Evolutionary conservation across 2,113 vertebrate genomes (phyloP).

Genomic region (Seriola dumerili): DNA sequence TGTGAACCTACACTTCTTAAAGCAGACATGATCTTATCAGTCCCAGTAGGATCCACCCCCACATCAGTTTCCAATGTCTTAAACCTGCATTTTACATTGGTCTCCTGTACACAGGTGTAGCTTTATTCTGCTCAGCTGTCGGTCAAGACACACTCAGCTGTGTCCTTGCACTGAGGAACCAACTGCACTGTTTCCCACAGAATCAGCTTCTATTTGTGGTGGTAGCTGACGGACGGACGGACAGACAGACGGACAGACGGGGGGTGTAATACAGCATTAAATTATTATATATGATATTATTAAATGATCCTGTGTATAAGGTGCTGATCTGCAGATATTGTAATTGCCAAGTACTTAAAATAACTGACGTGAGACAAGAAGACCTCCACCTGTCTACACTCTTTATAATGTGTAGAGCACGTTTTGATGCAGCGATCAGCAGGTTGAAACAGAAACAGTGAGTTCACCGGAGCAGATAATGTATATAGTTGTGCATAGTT

Average conservation of each 20-base stretch:
- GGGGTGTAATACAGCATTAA: too few species aligned
- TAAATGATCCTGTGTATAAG: too few species aligned
- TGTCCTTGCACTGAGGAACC: background rate
- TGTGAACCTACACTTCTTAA: too few species aligned
- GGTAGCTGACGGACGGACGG: too few species aligned
- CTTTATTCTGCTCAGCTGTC: too few species aligned
- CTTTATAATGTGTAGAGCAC: slow-evolving; percentile 20
- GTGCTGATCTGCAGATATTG: too few species aligned
- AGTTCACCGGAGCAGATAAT: slow-evolving; percentile 21
- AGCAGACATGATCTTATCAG: background rate
- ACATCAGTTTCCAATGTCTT: background rate
- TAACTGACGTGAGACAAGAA: background rate
- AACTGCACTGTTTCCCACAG: too few species aligned
- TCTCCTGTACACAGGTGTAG: background rate
- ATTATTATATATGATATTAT: too few species aligned
- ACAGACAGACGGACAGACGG: too few species aligned
- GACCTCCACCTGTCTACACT: slow-evolving; percentile 38
- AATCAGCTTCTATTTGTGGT: too few species aligned
- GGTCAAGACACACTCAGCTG: background rate
- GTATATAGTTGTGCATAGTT: slow-evolving; percentile 7
- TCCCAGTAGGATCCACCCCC: background rate
- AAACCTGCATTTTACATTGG: background rate
- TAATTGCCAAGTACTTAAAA: too few species aligned
- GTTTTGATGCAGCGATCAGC: slow-evolving; percentile 12
- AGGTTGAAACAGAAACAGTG: slow-evolving; percentile 20